Evolutionary conservation across 2,888 invertebrate species (phyloP), one percentile per base, ranked within the genome.

Genomic region (Chrysolina americana): DNA sequence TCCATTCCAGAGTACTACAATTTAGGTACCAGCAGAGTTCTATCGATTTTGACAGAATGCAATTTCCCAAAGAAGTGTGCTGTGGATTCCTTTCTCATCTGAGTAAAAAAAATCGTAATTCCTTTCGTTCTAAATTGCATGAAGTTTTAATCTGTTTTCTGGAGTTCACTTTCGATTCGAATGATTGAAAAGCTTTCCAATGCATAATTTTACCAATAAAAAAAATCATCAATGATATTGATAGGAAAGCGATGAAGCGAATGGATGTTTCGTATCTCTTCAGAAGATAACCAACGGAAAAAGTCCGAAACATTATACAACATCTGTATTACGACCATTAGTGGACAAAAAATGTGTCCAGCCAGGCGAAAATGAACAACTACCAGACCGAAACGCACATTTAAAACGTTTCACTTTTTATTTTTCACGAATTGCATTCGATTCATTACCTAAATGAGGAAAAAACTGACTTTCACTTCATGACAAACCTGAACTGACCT

Each of bases 281-380:
- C 23, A 53, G 59, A 71, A 59, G 23, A 65, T 36, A 41, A 8
- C 15, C 36, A 65, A 41, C 21, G 64, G 56, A 53, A 62, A 23
- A 41, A 8, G 28, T 28, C 17, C 36, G 50, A 64, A 68, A 68
- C 63, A 73, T 73, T 73, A 68, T 73, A 68, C 68, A 73, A 73
- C 44, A 41, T 73, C 68, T 68, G 23, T 50, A 50, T 73, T 73
- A 73, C 72, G 64, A 68, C 63, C 64, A 68, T 73, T 44, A 73
- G 68, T 73, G 68, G 15, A 71, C 50, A 72, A 73, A 73, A 73
- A 53, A 64, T 68, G 64, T 73, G 48, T 28, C 44, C 73, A 69
- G 53, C 28, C 41, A 73, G 44, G 41, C 73, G 73, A 69, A 56
- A 69, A 69, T 36, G 19, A 10, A 41, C 11, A 47, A 6, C 15